phyloP scores from a whole-genome alignment of 2,888 invertebrate species.

The Periphyllus acericola region DNA sequence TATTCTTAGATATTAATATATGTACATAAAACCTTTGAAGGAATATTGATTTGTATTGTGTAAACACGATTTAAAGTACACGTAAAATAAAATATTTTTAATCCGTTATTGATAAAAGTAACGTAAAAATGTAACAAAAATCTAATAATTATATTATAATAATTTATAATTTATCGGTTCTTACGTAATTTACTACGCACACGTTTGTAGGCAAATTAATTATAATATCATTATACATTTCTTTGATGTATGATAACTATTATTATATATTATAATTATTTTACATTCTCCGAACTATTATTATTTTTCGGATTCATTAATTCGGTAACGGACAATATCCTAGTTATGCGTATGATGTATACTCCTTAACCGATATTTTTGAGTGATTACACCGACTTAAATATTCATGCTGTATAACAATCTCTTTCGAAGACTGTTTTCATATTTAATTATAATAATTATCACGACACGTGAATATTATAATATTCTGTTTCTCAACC shows the following conservation, averaged over 20 bases:
- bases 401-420: slow-evolving; percentile 36
- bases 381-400: not conserved
- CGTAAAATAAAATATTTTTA: no score
- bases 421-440: slow-evolving; percentile 19
- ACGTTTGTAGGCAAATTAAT: not conserved
- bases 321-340: not conserved
- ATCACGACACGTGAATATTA: slow-evolving; percentile 4
- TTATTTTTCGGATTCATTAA: slow-evolving; percentile 23
- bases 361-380: not conserved
- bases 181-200: not conserved
- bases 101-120: no score
- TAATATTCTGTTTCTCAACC: slow-evolving; percentile 24
- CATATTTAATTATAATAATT: slow-evolving; percentile 55
- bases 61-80: no score
- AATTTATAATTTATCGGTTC: no score
- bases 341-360: slow-evolving; percentile 5
- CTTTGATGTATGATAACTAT: not conserved
- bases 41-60: no score
- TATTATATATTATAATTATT: slow-evolving; percentile 16
- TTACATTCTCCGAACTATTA: not conserved
- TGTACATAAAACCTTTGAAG: no score
- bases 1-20: no score
- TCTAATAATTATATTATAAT: no score
- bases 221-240: not conserved
- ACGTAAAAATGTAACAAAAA: no score